phyloP scores from a whole-genome alignment of 2,888 invertebrate species.

The Chelonus formosanus region DNA sequence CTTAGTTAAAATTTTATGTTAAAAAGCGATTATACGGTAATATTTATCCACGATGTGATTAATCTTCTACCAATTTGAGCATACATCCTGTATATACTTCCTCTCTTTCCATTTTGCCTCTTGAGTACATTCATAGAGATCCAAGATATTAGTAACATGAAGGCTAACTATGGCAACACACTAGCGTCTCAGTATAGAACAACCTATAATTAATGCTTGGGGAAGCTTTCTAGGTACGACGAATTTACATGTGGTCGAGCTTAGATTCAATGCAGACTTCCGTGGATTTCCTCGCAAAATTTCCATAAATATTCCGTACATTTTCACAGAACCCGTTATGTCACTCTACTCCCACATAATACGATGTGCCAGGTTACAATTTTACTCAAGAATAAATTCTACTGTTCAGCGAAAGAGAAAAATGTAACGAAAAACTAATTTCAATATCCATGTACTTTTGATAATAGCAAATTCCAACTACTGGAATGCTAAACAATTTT shows the following conservation, averaged over 20 bases:
- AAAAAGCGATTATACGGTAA: slow-evolving; percentile 43
- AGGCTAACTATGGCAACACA: slow-evolving; percentile 33
- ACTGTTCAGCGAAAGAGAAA: not conserved
- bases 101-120: slow-evolving; percentile 13
- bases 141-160: slow-evolving; percentile 52
- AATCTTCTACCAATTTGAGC: slow-evolving; percentile 52
- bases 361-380: not conserved
- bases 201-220: slow-evolving; percentile 53
- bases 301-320: slow-evolving; percentile 31
- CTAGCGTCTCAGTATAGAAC: slow-evolving; percentile 33
- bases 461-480: too few species aligned
- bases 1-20: slow-evolving; percentile 2
- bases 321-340: slow-evolving; percentile 11
- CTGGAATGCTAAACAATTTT: not conserved
- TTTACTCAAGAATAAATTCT: not conserved
- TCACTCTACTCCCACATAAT: slow-evolving; percentile 12
- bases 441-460: too few species aligned
- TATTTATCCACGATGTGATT: slow-evolving; percentile 52
- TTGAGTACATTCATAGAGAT: slow-evolving; percentile 40
- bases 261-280: slow-evolving; percentile 2
- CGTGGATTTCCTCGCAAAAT: slow-evolving; percentile 9
- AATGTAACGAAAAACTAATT: not conserved
- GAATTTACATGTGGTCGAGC: slow-evolving; percentile 49
- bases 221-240: slow-evolving; percentile 37
- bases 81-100: slow-evolving; percentile 41